Base-by-base conservation (phyloP, 2,888 invertebrate species). In the Iselma pallidipennis region DNA sequence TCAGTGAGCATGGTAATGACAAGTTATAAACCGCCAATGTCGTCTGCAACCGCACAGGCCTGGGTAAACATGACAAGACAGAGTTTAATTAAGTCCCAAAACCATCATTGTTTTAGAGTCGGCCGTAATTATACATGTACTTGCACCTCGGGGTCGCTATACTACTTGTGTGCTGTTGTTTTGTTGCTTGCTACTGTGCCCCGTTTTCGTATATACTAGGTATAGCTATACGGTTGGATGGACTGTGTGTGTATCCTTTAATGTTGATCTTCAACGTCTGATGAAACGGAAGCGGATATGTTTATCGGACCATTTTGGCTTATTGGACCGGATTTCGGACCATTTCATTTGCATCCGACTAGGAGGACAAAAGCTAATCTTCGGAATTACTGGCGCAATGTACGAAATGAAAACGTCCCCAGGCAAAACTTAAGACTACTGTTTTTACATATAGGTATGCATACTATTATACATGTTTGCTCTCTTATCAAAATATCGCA, bases 41-140 rank as follows among this genome's bases (percentile, higher is more conserved):
- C 78, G 75, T 74, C 74, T 72, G 67, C 71, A 71, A 75, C 74
- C 75, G 74, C 78, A 73, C 71, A 72, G 74, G 75, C 76, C 78
- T 76, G 79, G 73, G 75, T 78, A 80, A 80, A 80, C 80, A 80
- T 79, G 80, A 80, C 81, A 80, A 80, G 80, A 79, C 77, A 75
- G 78, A 74, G 77, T 80, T 80, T 80, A 81, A 81, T 81, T 80
- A 81, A 80, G 79, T 78, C 78, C 78, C 76, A 74, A 77, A 77
- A 77, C 78, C 78, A 74, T 80, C 78, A 78, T 80, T 79, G 79
- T 79, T 79, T 78, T 75, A 75, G 75, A 76, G 71, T 66, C 74
- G 69, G 59, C 67, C 69, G 74, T 73, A 75, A 76, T 78, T 78
- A 77, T 75, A 74, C 76, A 72, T 74, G 74, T 76, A 74, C 72